These are phyloP conservation scores for Platycheirus albimanus DNA, from an alignment of 2,888 invertebrate species.

Conservation along the genomic window DNA sequence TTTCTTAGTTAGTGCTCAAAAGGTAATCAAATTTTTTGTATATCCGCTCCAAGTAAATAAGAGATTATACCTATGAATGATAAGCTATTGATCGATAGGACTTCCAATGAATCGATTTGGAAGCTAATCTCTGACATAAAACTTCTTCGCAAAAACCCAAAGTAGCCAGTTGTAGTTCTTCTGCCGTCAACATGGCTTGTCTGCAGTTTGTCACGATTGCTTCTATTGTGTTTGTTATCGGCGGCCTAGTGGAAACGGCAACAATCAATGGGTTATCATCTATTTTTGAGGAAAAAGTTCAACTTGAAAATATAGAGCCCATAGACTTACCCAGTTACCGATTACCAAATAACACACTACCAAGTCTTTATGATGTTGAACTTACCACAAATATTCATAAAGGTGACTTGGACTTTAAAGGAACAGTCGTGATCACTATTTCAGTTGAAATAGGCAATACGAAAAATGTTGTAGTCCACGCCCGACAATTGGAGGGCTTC, in stretches of 20 bases:
- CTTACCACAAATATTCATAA: conserved; percentile 79
- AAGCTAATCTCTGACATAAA: not conserved
- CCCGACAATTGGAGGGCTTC: conserved; percentile 40
- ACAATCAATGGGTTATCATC: too few relatives aligned
- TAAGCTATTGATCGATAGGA: not conserved
- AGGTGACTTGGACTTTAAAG: conserved; percentile 79
- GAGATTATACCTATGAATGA: too few relatives aligned
- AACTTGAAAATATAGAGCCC: not conserved
- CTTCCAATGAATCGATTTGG: not conserved
- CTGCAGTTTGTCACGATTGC: not conserved
- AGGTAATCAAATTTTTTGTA: too few relatives aligned
- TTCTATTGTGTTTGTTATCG: not conserved
- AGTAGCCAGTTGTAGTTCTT: not conserved
- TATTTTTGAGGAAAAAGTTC: too few relatives aligned
- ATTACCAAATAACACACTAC: conserved; percentile 84
- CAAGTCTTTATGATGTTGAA: conserved; percentile 84
- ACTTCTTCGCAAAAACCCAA: not conserved
- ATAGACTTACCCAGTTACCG: conserved; percentile 81
- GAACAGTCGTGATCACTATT: conserved; percentile 83
- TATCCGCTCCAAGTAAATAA: too few relatives aligned
- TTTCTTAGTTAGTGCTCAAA: too few relatives aligned
- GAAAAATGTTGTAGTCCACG: conserved; percentile 81
- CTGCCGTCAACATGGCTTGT: not conserved
- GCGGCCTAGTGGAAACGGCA: too few relatives aligned
- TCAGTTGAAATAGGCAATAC: conserved; percentile 82